A percentile compares a stretch with the other conserved stretches of the same genome.
These are phyloP conservation scores for Cichladusa arquata DNA, from an alignment of 2,113 vertebrate species.

Conservation along the genomic window DNA sequence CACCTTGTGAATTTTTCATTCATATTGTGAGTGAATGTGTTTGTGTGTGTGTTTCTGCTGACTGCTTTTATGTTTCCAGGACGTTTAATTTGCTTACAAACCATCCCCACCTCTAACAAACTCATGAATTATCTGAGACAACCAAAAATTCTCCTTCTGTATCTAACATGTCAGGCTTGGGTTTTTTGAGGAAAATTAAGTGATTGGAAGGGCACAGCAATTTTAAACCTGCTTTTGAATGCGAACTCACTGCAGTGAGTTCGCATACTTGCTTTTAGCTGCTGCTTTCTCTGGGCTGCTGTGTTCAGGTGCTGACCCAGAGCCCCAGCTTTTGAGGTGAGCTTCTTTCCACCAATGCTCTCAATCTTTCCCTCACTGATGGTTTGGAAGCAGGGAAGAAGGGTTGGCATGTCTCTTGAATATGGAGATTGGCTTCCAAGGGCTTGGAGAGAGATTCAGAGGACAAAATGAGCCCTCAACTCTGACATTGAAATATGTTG, in stretches of 20 bases:
- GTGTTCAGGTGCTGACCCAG: neutral
- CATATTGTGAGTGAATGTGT: neutral
- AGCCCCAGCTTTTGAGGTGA: neutral
- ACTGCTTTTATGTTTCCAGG: neutral
- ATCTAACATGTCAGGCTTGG: neutral
- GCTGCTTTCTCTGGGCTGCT: neutral
- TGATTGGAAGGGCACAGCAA: neutral
- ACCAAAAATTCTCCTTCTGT: neutral
- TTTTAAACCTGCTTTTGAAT: neutral
- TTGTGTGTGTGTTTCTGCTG: neutral
- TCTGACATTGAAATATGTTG: neutral
- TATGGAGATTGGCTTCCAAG: neutral
- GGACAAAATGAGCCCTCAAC: neutral
- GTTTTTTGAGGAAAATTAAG: neutral
- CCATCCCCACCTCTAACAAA: neutral
- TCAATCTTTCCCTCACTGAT: fast-evolving
- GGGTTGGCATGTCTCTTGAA: neutral
- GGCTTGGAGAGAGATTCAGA: neutral
- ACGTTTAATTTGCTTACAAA: neutral
- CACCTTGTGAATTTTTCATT: neutral
- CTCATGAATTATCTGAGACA: fast-evolving
- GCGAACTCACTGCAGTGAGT: neutral
- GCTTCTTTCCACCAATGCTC: fast-evolving
- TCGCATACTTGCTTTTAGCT: neutral
- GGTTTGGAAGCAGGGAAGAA: neutral